Percentiles rank a stretch among this genome's conserved stretches.
These are phyloP conservation scores for Phoeniculus purpureus DNA, from an alignment of 2,797 vertebrate species.

Conservation along the genomic window DNA sequence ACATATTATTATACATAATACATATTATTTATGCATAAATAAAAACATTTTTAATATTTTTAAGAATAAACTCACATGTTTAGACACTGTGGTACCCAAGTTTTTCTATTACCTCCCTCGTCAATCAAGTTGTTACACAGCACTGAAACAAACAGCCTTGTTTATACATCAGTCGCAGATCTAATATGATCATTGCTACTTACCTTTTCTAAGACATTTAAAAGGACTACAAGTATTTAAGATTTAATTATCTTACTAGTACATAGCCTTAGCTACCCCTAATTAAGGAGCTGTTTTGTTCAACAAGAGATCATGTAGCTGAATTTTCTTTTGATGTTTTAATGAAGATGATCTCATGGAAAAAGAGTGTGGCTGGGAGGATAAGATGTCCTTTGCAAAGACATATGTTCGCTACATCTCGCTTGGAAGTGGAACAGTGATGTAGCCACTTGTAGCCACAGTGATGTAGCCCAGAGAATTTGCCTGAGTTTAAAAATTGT, in stretches of 20 bases:
- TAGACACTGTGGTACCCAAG: background rate
- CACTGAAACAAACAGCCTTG: background rate
- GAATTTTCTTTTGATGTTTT: background rate
- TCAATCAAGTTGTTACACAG: constrained; percentile 27
- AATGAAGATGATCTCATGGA: background rate
- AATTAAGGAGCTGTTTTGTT: background rate
- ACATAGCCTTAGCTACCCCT: background rate
- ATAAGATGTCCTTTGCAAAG: background rate
- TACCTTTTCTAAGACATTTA: background rate
- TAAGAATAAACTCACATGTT: background rate
- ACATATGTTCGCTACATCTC: background rate
- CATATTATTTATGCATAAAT: no score
- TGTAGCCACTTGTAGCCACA: background rate
- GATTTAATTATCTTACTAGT: background rate
- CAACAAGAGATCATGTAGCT: background rate
- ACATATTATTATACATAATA: no score
- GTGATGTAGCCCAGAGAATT: background rate
- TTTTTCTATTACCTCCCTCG: constrained; percentile 48
- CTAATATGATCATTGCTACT: background rate
- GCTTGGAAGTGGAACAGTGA: background rate
- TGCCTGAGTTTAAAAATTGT: background rate
- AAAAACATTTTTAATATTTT: background rate
- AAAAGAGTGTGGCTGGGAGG: background rate
- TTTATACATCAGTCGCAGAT: background rate
- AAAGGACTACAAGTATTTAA: background rate